Conservation (phyloP, 2,797 vertebrate genomes). For the Sphaeramia orbicularis region DNA sequence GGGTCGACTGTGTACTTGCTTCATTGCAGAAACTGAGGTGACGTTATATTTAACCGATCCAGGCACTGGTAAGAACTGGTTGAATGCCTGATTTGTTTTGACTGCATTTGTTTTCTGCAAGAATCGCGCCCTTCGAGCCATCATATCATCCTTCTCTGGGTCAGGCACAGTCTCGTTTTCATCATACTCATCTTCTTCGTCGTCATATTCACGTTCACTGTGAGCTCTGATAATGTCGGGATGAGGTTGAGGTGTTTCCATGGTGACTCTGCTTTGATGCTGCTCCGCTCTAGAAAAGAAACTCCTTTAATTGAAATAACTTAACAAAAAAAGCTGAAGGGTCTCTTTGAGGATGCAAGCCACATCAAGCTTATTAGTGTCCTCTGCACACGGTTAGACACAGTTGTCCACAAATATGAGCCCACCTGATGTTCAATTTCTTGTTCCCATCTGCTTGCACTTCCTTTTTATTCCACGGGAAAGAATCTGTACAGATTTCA, state of each 20-base stretch:
- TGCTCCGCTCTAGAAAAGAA: conserved; percentile 76
- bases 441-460: conserved; percentile 54
- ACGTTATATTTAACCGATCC: conserved; percentile 72
- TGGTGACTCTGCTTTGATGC: conserved; percentile 43
- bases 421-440: conserved; percentile 72
- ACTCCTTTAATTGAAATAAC: conserved; percentile 52
- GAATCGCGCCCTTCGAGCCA: conserved; percentile 83
- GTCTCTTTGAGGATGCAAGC: conserved; percentile 40
- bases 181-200: conserved; percentile 61
- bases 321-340: conserved; percentile 20
- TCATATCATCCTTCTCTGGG: conserved; percentile 88
- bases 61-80: conserved; percentile 79
- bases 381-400: conserved; percentile 40
- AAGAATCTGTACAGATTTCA: conserved; percentile 51
- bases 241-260: conserved; percentile 61
- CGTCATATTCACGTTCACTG: conserved; percentile 10
- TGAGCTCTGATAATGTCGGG: conserved; percentile 40
- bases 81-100: conserved; percentile 56
- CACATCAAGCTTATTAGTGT: conserved; percentile 58
- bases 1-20: conserved; percentile 49
- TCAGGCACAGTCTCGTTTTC: conserved; percentile 63
- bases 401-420: conserved; percentile 35
- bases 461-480: conserved; percentile 55
- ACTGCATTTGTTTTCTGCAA: conserved; percentile 70
- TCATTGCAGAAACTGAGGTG: conserved; percentile 49